Evolutionary conservation across 2,888 invertebrate species (phyloP).

Genomic region (Cephus pulcher): DNA sequence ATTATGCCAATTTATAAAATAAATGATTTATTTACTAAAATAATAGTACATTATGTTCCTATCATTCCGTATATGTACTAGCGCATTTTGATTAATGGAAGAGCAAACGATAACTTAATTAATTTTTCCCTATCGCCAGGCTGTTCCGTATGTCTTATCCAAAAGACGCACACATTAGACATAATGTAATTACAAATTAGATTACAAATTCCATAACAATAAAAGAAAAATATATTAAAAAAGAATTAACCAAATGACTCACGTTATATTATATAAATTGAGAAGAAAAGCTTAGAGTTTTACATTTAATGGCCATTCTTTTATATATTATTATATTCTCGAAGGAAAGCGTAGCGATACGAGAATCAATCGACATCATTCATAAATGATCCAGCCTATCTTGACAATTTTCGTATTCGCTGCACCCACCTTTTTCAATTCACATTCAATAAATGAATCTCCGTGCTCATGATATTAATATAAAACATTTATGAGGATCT

Average conservation of each 20-base stretch:
- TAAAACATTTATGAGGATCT: neutral
- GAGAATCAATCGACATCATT: neutral
- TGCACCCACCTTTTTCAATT: neutral
- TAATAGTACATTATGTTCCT: conserved; percentile 49
- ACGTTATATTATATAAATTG: neutral
- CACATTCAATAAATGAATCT: neutral
- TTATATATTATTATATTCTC: neutral
- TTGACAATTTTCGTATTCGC: neutral
- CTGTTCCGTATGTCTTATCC: neutral
- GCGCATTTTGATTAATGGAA: conserved; percentile 45
- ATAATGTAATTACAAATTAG: neutral
- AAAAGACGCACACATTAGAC: neutral
- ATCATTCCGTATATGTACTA: conserved; percentile 38
- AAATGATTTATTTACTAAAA: conserved; percentile 58
- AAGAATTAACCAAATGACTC: neutral
- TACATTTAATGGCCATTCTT: neutral
- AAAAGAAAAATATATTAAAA: neutral
- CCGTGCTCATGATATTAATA: neutral
- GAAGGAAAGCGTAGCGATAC: neutral
- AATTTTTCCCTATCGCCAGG: neutral
- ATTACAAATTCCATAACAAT: neutral
- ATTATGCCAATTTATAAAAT: conserved; percentile 44
- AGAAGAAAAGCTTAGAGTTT: neutral
- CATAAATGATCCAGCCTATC: neutral
- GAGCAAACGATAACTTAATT: conserved; percentile 36